These are phyloP conservation scores for Montipora efflorescens DNA, from an alignment of 64 coral and sea anemone species.

Conservation along the genomic window DNA sequence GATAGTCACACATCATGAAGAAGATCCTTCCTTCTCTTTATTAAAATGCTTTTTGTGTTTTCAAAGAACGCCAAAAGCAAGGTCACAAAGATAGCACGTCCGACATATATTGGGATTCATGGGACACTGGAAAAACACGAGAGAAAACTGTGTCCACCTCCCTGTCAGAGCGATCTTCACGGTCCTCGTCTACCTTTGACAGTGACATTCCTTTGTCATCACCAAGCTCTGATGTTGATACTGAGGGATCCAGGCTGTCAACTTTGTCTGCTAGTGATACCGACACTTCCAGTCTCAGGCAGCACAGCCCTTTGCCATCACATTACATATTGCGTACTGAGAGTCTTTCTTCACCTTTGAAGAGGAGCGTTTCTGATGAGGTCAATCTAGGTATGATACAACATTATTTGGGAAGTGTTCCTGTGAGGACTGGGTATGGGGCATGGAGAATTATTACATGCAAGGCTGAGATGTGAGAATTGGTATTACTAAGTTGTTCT, in stretches of 20 bases:
- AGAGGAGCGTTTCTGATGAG: conserved; percentile 94
- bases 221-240: conserved; percentile 78
- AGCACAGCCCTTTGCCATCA: conserved; percentile 43
- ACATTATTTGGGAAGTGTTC: too few relatives aligned
- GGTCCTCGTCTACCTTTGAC: conserved; percentile 82
- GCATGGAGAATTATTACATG: too few relatives aligned
- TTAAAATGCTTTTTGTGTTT: background rate
- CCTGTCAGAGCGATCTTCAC: conserved; percentile 79
- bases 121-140: conserved; percentile 51
- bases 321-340: conserved; percentile 15
- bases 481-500: too few relatives aligned
- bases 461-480: too few relatives aligned
- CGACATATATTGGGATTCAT: conserved; percentile 90
- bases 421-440: too few relatives aligned
- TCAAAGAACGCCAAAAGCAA: conserved; percentile 85
- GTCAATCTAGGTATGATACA: conserved; percentile 80
- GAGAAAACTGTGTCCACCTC: conserved; percentile 22
- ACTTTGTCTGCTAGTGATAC: conserved; percentile 73
- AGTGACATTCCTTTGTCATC: conserved; percentile 73
- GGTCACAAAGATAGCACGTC: conserved; percentile 96
- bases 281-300: conserved; percentile 67
- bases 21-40: background rate
- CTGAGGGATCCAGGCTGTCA: conserved; percentile 68
- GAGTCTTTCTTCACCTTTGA: conserved; percentile 48
- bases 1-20: too few relatives aligned